Evolutionary conservation across 23 tunicate species (phyloP), one percentile per base, ranked within the genome.

Genomic region (Botrylloides violaceus): DNA sequence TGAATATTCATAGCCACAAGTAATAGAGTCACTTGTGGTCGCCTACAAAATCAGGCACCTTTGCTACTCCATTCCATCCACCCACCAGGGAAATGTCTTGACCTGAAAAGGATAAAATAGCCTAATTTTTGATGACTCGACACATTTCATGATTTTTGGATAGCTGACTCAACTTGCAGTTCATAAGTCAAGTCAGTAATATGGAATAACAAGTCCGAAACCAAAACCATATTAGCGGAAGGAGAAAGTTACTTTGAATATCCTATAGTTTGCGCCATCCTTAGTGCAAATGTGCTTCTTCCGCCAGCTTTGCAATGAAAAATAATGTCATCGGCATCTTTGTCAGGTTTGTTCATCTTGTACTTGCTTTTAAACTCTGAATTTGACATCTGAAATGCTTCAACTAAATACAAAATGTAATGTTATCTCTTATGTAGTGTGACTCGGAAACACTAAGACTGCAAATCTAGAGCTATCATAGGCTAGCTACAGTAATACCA

Each of bases 11-110:
- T n/a, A n/a, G n/a, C n/a, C n/a, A n/a, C n/a, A n/a, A n/a, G n/a
- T n/a, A n/a, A n/a, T n/a, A n/a, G n/a, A n/a, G n/a, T n/a, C n/a
- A n/a, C n/a, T n/a, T n/a, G n/a, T n/a, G n/a, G n/a, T n/a, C n/a
- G n/a, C n/a, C 0, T 1, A 66, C 20, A 66, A 30, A n/a, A 15
- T 71, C 37, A 24, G n/a, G 37, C 19, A 21, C 48, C 38, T 48
- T 29, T 58, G 32, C 64, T 53, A 21, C 34, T 39, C 94, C 94
- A 85, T 27, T 75, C 85, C 23, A 20, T 4, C 81, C 81, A 88
- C 6, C 96, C 96, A 30, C 83, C 84, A 1, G 79, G 68, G 29
- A 63, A 88, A 35, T 88, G 96, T 36, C 73, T 82, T 27, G 80
- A 68, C n/a, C 74, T 68, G 56, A 4, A 26, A 37, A 36, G 37